Conservation (phyloP, 2,888 invertebrate genomes). For the Pristionchus mayeri region DNA sequence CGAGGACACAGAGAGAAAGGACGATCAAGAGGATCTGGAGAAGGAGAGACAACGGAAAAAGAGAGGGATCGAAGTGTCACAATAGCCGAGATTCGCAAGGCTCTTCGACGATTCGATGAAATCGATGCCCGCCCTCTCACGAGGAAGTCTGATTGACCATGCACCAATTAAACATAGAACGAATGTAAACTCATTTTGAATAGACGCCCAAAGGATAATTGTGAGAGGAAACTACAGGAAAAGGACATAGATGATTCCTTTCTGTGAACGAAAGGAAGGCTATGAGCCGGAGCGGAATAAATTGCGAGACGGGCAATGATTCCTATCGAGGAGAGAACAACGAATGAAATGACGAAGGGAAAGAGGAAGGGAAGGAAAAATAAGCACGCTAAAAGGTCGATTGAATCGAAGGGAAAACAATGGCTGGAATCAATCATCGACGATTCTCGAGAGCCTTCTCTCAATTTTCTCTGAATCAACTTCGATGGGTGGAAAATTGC, state of each 20-base stretch:
- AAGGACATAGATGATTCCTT: too few relatives aligned
- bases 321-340: not conserved
- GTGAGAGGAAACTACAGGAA: too few relatives aligned
- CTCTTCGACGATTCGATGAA: not conserved
- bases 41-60: not conserved
- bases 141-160: not conserved
- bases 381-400: not conserved
- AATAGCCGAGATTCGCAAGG: not conserved
- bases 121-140: not conserved
- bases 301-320: not conserved
- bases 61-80: not conserved
- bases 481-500: too few relatives aligned
- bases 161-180: not conserved
- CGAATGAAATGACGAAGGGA: conserved; percentile 6
- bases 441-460: too few relatives aligned
- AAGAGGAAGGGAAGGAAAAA: not conserved
- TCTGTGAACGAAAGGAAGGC: too few relatives aligned
- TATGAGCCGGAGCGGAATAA: not conserved
- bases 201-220: too few relatives aligned
- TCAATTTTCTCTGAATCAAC: too few relatives aligned
- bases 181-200: too few relatives aligned
- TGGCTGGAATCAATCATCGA: too few relatives aligned
- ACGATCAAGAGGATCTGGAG: too few relatives aligned
- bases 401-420: not conserved
- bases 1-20: too few relatives aligned